A percentile compares a stretch with the other conserved stretches of the same genome.
phyloP scores from a whole-genome alignment of 2,888 invertebrate species.

The Cheilosia urbana region DNA sequence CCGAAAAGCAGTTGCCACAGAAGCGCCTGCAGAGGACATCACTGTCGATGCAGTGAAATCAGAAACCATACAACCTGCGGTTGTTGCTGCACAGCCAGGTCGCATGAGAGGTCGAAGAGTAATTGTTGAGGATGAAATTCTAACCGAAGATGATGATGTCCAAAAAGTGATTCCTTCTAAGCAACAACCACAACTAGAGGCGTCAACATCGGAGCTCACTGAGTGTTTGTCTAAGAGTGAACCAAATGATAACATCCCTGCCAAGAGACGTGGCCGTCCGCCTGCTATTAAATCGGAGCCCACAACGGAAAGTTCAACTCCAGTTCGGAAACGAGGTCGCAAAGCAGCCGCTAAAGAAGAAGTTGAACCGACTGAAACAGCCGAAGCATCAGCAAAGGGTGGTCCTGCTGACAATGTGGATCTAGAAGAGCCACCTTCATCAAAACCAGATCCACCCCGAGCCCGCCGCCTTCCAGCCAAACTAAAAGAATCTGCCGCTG shows the following conservation, averaged over 20 bases:
- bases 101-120: not conserved
- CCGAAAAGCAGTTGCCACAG: not conserved
- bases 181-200: not conserved
- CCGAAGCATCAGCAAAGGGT: not conserved
- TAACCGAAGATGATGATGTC: not conserved
- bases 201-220: not conserved
- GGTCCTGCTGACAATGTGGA: not conserved
- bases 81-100: not conserved
- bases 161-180: not conserved
- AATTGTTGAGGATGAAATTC: not conserved
- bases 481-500: not conserved
- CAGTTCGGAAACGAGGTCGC: not conserved
- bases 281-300: not conserved
- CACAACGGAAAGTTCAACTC: not conserved
- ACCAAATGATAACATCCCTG: not conserved
- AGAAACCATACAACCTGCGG: not conserved
- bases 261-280: not conserved
- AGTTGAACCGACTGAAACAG: not conserved
- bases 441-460: not conserved
- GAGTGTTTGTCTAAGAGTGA: not conserved
- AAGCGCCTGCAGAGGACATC: too few species aligned
- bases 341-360: not conserved
- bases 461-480: conserved; percentile 6
- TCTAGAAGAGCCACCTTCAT: not conserved
- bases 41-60: not conserved